Conservation (phyloP, 2,888 invertebrate species). For the Holacanthella duospinosa region DNA sequence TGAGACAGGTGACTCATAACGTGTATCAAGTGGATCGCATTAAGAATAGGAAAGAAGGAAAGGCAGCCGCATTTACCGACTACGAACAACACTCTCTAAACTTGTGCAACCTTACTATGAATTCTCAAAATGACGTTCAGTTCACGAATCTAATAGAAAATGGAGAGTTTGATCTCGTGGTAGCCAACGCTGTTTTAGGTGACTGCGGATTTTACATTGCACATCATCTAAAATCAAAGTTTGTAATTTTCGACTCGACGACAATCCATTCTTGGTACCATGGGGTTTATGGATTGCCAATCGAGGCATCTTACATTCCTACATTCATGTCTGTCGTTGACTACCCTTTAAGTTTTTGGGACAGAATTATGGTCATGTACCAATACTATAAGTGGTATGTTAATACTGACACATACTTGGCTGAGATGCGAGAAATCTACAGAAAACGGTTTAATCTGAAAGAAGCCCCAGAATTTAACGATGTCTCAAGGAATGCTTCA, state of each 20-base stretch:
- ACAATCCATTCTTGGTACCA: conserved; percentile 19
- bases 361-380: conserved; percentile 12
- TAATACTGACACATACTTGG: not conserved
- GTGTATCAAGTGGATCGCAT: not conserved
- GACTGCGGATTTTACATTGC: conserved; percentile 10
- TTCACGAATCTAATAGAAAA: conserved; percentile 2
- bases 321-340: conserved; percentile 13
- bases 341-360: conserved; percentile 14
- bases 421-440: not conserved
- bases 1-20: not conserved
- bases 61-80: not conserved
- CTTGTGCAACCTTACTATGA: not conserved
- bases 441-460: conserved; percentile 5
- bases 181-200: conserved; percentile 9
- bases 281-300: conserved; percentile 18
- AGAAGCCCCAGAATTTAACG: conserved; percentile 13
- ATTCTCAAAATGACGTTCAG: conserved; percentile 7
- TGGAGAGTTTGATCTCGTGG: conserved; percentile 9
- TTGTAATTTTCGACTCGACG: conserved; percentile 16
- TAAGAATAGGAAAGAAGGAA: not conserved
- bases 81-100: not conserved
- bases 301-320: conserved; percentile 22
- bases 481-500: conserved; percentile 17
- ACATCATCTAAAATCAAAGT: conserved; percentile 15
- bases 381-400: conserved; percentile 8